Conservation (phyloP, 2,113 vertebrate species). For the Serilophus lunatus region DNA sequence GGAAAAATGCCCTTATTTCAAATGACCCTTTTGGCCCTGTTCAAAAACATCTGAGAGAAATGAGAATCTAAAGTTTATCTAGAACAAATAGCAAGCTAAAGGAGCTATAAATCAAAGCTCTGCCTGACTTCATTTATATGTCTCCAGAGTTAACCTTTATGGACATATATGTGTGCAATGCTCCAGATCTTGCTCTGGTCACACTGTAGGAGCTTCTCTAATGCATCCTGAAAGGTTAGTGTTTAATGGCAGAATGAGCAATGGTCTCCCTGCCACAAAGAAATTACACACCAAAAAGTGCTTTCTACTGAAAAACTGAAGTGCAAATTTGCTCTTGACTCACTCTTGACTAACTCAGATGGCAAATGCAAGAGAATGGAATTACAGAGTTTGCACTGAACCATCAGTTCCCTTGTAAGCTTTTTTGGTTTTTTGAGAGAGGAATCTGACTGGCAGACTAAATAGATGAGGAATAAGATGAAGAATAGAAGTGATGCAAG, state of each 20-base stretch:
- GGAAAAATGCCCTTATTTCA: not conserved
- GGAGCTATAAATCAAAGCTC: not conserved
- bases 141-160: not conserved
- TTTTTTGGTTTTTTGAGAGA: not conserved
- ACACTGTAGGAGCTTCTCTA: not conserved
- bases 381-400: not conserved
- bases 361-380: not conserved
- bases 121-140: not conserved
- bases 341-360: not conserved
- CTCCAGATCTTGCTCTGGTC: not conserved
- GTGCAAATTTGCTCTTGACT: not conserved
- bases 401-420: not conserved
- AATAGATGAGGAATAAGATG: not conserved
- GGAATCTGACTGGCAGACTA: not conserved
- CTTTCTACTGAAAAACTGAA: not conserved
- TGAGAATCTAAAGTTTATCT: not conserved
- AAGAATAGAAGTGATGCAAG: not conserved
- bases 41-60: not conserved
- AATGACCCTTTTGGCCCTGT: not conserved
- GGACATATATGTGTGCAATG: not conserved
- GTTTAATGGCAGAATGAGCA: not conserved
- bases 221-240: not conserved
- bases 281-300: not conserved
- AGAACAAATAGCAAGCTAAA: not conserved
- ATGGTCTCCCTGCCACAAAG: not conserved